Evolutionary conservation across 2,113 vertebrate genomes (phyloP).

Genomic region (Cynopterus brachyotis): DNA sequence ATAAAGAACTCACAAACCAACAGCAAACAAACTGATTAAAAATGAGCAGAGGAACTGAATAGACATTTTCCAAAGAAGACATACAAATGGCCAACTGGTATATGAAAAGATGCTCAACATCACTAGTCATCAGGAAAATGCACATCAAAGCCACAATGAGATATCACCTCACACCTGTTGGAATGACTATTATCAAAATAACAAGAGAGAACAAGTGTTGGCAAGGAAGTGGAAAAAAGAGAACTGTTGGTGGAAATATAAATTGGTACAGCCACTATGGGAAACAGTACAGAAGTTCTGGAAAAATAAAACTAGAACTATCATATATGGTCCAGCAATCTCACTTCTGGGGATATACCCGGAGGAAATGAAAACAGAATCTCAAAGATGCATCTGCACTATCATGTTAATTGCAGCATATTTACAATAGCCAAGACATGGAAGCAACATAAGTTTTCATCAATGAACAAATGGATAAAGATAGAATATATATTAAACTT

Average conservation of each 20-base stretch:
- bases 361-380: background rate
- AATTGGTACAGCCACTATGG: background rate
- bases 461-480: background rate
- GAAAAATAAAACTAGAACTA: background rate
- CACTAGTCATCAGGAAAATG: background rate
- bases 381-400: background rate
- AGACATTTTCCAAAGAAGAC: background rate
- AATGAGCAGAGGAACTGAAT: background rate
- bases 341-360: background rate
- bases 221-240: background rate
- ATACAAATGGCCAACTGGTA: background rate
- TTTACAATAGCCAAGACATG: background rate
- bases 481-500: background rate
- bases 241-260: background rate
- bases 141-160: background rate
- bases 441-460: background rate
- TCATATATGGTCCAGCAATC: background rate
- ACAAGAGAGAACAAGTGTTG: background rate
- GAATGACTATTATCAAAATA: background rate
- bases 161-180: background rate
- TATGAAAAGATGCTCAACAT: background rate
- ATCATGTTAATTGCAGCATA: background rate
- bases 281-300: background rate
- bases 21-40: background rate
- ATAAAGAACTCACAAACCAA: background rate